These are phyloP conservation scores for Acholoe squamosa DNA, from an alignment of 2,888 invertebrate species.

Conservation along the genomic window DNA sequence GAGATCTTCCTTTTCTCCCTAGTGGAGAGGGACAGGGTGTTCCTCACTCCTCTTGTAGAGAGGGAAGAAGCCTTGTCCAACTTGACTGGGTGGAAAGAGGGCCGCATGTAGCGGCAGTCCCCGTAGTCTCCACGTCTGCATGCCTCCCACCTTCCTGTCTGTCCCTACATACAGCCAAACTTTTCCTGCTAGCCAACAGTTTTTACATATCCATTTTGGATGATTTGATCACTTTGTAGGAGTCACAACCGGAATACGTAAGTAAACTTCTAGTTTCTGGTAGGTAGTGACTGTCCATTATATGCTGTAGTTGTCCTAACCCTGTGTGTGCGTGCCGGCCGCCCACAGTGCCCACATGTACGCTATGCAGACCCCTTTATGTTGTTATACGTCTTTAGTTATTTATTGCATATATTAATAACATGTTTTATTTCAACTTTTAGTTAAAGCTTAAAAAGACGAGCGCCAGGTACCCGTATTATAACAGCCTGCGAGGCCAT, in stretches of 20 bases:
- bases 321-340: not conserved
- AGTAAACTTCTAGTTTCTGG: conserved; percentile 59
- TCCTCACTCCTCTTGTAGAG: no score
- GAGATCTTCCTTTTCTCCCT: no score
- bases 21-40: no score
- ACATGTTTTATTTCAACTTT: conserved; percentile 16
- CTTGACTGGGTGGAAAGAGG: no score
- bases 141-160: not conserved
- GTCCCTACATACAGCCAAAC: not conserved
- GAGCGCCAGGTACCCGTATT: not conserved
- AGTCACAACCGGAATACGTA: conserved; percentile 62
- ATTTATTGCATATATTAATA: not conserved
- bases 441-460: not conserved
- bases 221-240: conserved; percentile 60
- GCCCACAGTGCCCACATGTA: conserved; percentile 20
- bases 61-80: no score
- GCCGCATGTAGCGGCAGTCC: no score
- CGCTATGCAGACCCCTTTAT: conserved; percentile 23
- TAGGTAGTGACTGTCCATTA: conserved; percentile 48
- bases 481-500: not conserved
- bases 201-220: conserved; percentile 58
- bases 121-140: no score
- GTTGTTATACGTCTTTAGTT: not conserved
- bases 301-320: conserved; percentile 44
- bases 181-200: conserved; percentile 58